Percentiles rank a stretch among this genome's conserved stretches.
These are phyloP conservation scores for Bos indicus DNA, from an alignment of 2,113 vertebrate genomes.

Conservation along the genomic window DNA sequence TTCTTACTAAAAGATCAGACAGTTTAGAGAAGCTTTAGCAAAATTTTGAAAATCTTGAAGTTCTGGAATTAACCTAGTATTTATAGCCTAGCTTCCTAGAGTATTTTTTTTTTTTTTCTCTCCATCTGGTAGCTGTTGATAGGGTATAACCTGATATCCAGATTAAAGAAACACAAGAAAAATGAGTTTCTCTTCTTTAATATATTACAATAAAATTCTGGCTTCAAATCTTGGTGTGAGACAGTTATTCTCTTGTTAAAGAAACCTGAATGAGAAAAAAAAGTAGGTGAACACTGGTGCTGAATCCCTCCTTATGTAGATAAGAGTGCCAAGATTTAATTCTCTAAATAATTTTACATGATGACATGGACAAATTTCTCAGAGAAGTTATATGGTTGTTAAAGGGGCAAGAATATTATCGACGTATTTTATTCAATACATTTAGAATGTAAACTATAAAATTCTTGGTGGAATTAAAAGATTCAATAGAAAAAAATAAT, in stretches of 20 bases:
- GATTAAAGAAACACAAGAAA: constrained; percentile 37
- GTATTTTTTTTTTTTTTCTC: background rate
- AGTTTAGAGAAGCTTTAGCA: constrained; percentile 72
- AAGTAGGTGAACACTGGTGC: constrained; percentile 50
- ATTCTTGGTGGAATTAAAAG: background rate
- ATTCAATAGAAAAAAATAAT: background rate
- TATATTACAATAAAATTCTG: constrained; percentile 47
- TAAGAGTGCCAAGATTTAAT: constrained; percentile 48
- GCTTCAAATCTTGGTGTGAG: constrained; percentile 48
- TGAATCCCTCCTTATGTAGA: constrained; percentile 34
- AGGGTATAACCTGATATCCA: constrained; percentile 55
- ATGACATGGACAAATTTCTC: constrained; percentile 47
- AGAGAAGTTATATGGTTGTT: constrained; percentile 44
- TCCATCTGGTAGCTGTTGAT: constrained; percentile 73
- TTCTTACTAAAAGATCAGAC: constrained; percentile 68
- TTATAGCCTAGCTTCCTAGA: constrained; percentile 66
- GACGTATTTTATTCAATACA: background rate
- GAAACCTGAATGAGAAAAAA: background rate
- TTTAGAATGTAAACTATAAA: constrained; percentile 15
- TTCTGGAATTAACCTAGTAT: constrained; percentile 76
- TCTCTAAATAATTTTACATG: constrained; percentile 46
- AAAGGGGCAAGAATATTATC: constrained; percentile 19
- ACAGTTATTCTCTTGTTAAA: constrained; percentile 43
- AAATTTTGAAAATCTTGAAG: constrained; percentile 72
- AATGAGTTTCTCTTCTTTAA: constrained; percentile 3